Percentiles rank a stretch among this genome's conserved stretches.
Evolutionary conservation across 2,888 invertebrate genomes (phyloP).

Genomic region (Spodoptera littoralis): DNA sequence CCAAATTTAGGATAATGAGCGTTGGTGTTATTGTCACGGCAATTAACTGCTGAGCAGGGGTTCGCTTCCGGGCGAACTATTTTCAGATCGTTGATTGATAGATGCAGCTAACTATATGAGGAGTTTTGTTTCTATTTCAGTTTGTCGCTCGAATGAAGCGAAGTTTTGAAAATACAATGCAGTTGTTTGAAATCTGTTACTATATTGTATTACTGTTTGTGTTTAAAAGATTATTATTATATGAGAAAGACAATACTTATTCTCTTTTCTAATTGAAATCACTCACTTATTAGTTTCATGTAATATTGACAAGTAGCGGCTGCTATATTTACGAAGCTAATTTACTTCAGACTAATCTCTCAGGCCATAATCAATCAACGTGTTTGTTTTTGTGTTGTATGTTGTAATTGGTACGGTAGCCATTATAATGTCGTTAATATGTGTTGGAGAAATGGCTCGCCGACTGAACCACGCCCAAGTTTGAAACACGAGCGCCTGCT

Average conservation of each 20-base stretch:
- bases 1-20: constrained; percentile 76
- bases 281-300: constrained; percentile 25
- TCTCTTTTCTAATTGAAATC: constrained; percentile 6
- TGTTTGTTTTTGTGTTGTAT: constrained; percentile 49
- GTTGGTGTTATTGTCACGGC: constrained; percentile 74
- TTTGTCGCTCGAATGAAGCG: constrained; percentile 19
- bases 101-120: constrained; percentile 57
- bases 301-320: constrained; percentile 35
- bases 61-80: constrained; percentile 75
- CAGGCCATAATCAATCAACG: constrained; percentile 54
- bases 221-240: constrained; percentile 12
- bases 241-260: background rate
- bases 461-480: constrained; percentile 42
- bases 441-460: constrained; percentile 48
- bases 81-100: constrained; percentile 73
- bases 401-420: constrained; percentile 47
- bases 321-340: constrained; percentile 24
- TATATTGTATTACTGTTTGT: background rate
- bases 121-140: constrained; percentile 61
- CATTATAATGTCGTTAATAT: constrained; percentile 49
- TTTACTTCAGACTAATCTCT: constrained; percentile 27
- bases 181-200: constrained; percentile 21
- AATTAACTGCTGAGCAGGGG: constrained; percentile 70
- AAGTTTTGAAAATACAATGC: constrained; percentile 20
- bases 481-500: constrained; percentile 45